Conservation (phyloP, 2,888 invertebrate genomes). For the Dinocampus coccinellae region DNA sequence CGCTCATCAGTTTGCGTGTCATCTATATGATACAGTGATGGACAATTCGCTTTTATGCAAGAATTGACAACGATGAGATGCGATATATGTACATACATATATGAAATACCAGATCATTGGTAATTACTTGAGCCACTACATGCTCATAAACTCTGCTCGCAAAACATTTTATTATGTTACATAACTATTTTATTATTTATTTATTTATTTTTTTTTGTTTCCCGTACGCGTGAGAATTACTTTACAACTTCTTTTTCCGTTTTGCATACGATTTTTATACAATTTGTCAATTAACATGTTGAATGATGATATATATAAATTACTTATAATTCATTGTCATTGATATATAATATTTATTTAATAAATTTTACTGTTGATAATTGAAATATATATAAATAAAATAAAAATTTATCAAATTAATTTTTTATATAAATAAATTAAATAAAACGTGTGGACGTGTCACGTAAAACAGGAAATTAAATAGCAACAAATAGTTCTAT, state of each 20-base stretch:
- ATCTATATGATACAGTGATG: background rate
- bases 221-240: conserved; percentile 9
- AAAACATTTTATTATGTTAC: conserved; percentile 14
- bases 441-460: background rate
- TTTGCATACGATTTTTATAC: background rate
- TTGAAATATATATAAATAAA: too few relatives aligned
- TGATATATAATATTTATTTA: background rate
- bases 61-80: background rate
- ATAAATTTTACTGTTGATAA: background rate
- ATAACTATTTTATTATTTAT: too few relatives aligned
- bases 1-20: conserved; percentile 20
- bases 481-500: background rate
- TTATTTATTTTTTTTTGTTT: too few relatives aligned
- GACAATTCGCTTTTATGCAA: conserved; percentile 23
- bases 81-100: background rate
- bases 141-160: conserved; percentile 12
- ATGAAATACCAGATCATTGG: conserved; percentile 1
- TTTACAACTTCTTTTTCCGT: background rate
- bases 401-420: too few relatives aligned
- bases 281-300: background rate
- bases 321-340: background rate
- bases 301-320: background rate
- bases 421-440: background rate
- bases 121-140: conserved; percentile 11
- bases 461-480: background rate